phyloP scores from a whole-genome alignment of 2,888 invertebrate genomes.

The Morinoia aosen region DNA sequence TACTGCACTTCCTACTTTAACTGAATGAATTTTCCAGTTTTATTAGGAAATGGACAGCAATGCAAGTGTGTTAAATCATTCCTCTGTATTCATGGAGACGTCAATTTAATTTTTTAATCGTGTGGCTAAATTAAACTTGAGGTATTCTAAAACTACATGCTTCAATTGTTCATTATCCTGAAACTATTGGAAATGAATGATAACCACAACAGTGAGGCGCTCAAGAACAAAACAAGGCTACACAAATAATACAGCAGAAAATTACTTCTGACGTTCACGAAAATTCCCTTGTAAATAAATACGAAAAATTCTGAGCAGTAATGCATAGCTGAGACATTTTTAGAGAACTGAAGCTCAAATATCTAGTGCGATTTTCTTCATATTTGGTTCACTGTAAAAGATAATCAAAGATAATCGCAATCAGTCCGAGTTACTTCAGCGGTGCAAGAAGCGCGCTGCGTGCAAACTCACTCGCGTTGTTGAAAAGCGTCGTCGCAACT shows the following conservation, averaged over 20 bases:
- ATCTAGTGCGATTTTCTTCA: not conserved
- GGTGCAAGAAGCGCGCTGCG: not conserved
- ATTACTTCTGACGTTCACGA: not conserved
- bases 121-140: no score
- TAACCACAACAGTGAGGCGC: no score
- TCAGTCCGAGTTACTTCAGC: not conserved
- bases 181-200: no score
- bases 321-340: not conserved
- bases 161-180: no score
- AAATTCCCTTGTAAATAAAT: not conserved
- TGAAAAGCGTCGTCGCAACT: not conserved
- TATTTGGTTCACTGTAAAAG: no score
- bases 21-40: no score
- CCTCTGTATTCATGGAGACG: no score
- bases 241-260: not conserved
- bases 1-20: no score
- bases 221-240: not conserved
- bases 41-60: no score
- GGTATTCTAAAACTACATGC: no score
- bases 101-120: no score
- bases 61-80: no score
- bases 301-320: not conserved
- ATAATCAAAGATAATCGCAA: not conserved
- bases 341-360: not conserved
- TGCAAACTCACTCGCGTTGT: not conserved